Percentiles rank a stretch among this genome's conserved stretches.
Conservation (phyloP, 2,113 vertebrate genomes). For the Mixornis gularis region DNA sequence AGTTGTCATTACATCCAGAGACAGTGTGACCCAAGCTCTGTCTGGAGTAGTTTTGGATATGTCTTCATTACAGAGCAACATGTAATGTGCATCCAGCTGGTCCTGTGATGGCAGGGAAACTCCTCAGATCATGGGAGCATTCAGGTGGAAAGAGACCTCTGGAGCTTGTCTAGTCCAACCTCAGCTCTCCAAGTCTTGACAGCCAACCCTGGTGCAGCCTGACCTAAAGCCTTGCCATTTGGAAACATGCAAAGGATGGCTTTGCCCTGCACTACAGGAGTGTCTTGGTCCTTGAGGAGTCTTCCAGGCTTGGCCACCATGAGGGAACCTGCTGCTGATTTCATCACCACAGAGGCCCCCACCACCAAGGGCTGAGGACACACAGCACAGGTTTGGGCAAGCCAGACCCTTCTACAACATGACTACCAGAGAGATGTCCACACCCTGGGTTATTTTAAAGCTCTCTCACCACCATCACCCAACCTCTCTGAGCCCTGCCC, state of each 20-base stretch:
- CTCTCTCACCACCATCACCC: not conserved
- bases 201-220: not conserved
- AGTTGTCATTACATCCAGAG: not conserved
- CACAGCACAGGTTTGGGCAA: not conserved
- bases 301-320: not conserved
- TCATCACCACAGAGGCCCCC: not conserved
- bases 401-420: not conserved
- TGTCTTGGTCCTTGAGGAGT: not conserved
- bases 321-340: not conserved
- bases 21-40: not conserved
- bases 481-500: not conserved
- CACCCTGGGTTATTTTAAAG: constrained; percentile 37
- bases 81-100: not conserved
- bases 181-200: not conserved
- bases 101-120: not conserved
- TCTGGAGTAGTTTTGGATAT: not conserved
- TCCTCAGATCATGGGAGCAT: not conserved
- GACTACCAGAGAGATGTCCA: not conserved
- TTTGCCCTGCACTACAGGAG: not conserved
- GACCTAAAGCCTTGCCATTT: not conserved
- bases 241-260: not conserved
- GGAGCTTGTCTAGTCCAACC: not conserved
- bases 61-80: not conserved
- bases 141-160: not conserved
- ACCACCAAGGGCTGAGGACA: not conserved